Base-by-base conservation (phyloP, 2,797 vertebrate genomes). In the Aulostomus chinensis region DNA sequence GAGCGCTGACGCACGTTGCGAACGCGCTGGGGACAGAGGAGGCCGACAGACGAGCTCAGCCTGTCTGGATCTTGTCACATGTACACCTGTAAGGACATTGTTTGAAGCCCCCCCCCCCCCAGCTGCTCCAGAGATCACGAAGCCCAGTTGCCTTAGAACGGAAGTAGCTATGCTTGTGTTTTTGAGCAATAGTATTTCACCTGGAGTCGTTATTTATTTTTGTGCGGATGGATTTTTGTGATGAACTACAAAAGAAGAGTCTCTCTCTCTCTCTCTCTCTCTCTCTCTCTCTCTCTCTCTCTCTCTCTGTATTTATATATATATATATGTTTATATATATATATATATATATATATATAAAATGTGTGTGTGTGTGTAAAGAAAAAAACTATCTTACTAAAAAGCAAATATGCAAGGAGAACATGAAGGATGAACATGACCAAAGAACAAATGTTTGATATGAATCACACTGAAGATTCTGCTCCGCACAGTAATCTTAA, bases 371-470 rank as follows among this genome's bases (percentile, higher is more conserved):
- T 83, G 70, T 79, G 48, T 8, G 58, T 35, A 17, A 20, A 41
- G 30, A 71, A 65, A 20, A 59, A 64, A 76, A 65, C 28, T 14
- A 55, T 36, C 42, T 62, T 62, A 76, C 60, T 66, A 69, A 71
- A 65, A 65, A 68, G 64, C 76, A 82, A 86, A 89, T 90, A 90
- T 91, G 86, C 88, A 91, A 88, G 72, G 77, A 87, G 60, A 81
- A 76, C 46, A 76, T 81, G 78, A 85, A 79, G 77, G 81, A 90
- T 60, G 74, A 87, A 65, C 76, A 88, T 63, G 87, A 91, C 91
- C 91, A 93, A 93, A 93, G 91, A 92, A 87, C 86, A 88, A 87
- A 78, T 62, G 77, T 90, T 83, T 85, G 66, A 81, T 78, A 78
- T 71, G 64, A 88, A 73, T 68, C 77, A 79, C 33, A 46, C 46